Evolutionary conservation across 2,113 vertebrate species (phyloP).

Genomic region (Octodon degus): DNA sequence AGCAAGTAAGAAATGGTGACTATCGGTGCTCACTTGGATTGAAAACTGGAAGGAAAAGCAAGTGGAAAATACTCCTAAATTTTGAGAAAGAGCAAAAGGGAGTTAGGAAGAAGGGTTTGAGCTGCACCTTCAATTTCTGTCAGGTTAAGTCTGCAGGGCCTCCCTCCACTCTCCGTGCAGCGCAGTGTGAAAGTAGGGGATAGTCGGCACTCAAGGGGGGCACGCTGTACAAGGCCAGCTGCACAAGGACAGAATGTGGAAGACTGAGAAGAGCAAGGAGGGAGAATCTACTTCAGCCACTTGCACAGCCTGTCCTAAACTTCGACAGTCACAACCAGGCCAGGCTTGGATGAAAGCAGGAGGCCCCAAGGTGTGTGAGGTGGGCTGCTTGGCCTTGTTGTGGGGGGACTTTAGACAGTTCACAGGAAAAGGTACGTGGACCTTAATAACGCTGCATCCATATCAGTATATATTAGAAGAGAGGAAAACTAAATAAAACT

Average conservation of each 20-base stretch:
- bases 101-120: not conserved
- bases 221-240: not conserved
- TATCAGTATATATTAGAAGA: not conserved
- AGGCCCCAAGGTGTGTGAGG: not conserved
- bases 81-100: not conserved
- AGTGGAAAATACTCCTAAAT: not conserved
- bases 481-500: not conserved
- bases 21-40: not conserved
- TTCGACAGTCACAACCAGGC: not conserved
- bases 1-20: not conserved
- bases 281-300: not conserved
- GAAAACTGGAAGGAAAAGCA: conserved; percentile 13
- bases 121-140: not conserved
- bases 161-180: not conserved
- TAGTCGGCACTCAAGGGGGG: not conserved
- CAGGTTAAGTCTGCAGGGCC: not conserved
- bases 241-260: not conserved
- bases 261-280: not conserved
- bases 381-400: not conserved
- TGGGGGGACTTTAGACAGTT: not conserved
- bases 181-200: not conserved
- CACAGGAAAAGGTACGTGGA: not conserved
- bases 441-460: not conserved
- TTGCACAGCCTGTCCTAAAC: rapidly evolving
- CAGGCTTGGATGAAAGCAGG: not conserved